Evolutionary conservation across 2,888 invertebrate species (phyloP), one percentile per base, ranked within the genome.

Genomic region (Drosophila buzzatii): DNA sequence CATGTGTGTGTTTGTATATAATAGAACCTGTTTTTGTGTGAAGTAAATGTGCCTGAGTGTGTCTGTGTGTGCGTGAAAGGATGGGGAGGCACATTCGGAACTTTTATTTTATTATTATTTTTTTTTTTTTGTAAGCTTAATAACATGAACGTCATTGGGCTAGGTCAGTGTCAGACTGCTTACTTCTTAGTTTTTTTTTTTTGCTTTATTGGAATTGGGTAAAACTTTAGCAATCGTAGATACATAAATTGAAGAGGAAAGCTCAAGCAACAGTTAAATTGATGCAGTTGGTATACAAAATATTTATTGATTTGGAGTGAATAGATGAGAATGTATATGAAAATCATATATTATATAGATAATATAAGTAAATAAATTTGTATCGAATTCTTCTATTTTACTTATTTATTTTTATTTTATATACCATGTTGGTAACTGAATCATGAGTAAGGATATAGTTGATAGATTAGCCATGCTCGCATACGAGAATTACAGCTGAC

Each of bases 91-190:
- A 71, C 85, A 82, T 73, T 85, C 81, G 52, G 82, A 85, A 83
- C 86, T 85, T 85, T 85, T 90, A 85, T 90, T 90, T 90, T 80
- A 83, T 70, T 23, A 23, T 70, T 23, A 23, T 23, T 23, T 0
- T 23, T 23, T 4, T 82, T 33, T 73, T 70, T 89, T 77, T 79
- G 73, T 80, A 66, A 63, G 55, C 72, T 73, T 64, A 83, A 67
- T 86, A 86, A 89, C 90, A 77, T 78, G 72, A 83, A 83, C 76
- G 76, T 71, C 79, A 86, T 85, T 90, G 73, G 73, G 85, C 68
- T 81, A 85, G 85, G 85, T 85, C 85, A 90, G 90, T 89, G 90
- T 74, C 89, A 73, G 87, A 83, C 84, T 53, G 23, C 53, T 39
- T 63, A 37, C 37, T 27, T 63, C 75, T 39, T 59, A 73, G 73